Base-by-base conservation (phyloP, 2,888 invertebrate genomes). In the Chrysotoxum bicinctum region DNA sequence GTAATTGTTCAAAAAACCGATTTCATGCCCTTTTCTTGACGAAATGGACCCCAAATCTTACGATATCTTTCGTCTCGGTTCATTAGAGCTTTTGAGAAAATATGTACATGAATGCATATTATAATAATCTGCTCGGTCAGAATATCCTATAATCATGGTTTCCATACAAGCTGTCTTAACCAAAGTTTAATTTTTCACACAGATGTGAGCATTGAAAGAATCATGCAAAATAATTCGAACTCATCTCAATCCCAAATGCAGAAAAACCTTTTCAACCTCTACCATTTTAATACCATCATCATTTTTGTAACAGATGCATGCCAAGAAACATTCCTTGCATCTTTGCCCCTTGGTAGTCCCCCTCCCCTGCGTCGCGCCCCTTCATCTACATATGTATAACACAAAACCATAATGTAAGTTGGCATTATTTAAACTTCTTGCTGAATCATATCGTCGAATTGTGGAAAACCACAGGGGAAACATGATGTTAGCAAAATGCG, bases 401-500 rank as follows among this genome's bases (percentile, higher is more conserved):
- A 52, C 7, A 21, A 50, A n/a, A 50, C n/a, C 19, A 19, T 21
- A 50, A 50, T 75, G 40, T 58, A 60, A 50, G 50, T 58, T 62
- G 23, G 35, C 14, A 54, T 52, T 66, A 60, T 60, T 60, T 60
- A 60, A 60, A 26, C 26, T 60, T 60, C 70, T 70, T 78, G 60
- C 70, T 64, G 56, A 70, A 75, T 75, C 72, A 43, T 45, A 54
- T 23, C 26, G 48, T 26, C 21, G 48, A 70, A 78, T 58, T 69
- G n/a, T n/a, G 45, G 50, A 50, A 69, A 66, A 52, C 83, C 83
- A 72, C 74, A 62, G 32, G 45, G n/a, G 72, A 68, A 72, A 52
- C 79, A 82, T 58, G 76, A 77, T 66, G 76, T 35, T 58, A 64
- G 56, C 45, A 58, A 30, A 75, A 75, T 75, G 58, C 68, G 70